Evolutionary conservation across 2,797 vertebrate species (phyloP), one percentile per base, ranked within the genome.

Genomic region (Paratrypauchen microcephalus): DNA sequence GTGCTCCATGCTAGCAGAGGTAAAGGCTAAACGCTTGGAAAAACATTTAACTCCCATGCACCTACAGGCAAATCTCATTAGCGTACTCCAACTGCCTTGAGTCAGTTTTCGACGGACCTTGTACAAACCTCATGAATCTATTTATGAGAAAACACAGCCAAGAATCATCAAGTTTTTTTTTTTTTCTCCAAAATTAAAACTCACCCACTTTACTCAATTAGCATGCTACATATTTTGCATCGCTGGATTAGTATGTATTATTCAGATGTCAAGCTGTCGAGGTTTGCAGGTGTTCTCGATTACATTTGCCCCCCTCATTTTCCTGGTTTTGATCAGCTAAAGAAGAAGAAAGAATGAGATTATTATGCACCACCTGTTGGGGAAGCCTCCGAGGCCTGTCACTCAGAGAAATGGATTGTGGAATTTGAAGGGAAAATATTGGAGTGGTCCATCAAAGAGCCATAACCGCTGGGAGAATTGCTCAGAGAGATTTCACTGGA

Each of bases 181-280:
- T 72, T 63, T 9, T 48, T 11, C 16, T 64, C 21, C 21, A 18
- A 64, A 41, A 64, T 64, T 48, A 26, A 71, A 79, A 84, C 77
- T n/a, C 76, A 75, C 70, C 68, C 23, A 18, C 66, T 73, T 74
- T 55, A 48, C 26, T 65, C 82, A 66, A 89, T 89, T 82, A 87
- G 77, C 65, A 85, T 85, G 81, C 74, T 16, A 70, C 69, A 79
- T 86, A 83, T 81, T 86, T 85, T 77, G 77, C 76, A 82, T 78
- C 74, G 71, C 74, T 75, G 81, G 86, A 89, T 87, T 80, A 78
- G 77, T 91, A 91, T 89, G 88, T 84, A 87, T 84, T 63, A 86
- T 83, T 83, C 85, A 63, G 73, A 77, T 87, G 83, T 91, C 86
- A 85, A 61, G 62, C 86, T 89, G 86, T 89, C 88, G 86, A 68